phyloP scores from a whole-genome alignment of 2,797 vertebrate species.

The Semaprochilodus insignis region DNA sequence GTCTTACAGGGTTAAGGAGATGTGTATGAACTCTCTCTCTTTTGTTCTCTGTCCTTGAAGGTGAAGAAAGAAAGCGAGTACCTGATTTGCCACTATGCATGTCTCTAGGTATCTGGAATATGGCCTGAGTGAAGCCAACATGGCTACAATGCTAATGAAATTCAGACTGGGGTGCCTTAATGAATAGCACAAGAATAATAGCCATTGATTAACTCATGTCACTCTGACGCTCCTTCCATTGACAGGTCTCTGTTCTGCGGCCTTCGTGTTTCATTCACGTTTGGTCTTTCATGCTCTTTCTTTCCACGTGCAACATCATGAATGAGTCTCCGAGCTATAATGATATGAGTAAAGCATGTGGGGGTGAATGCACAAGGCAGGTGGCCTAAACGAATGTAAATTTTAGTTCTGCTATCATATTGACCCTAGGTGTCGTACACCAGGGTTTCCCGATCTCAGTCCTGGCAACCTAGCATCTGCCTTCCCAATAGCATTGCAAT shows the following conservation, averaged over 20 bases:
- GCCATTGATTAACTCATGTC: background rate
- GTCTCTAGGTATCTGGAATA: background rate
- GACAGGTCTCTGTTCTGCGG: background rate
- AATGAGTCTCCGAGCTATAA: background rate
- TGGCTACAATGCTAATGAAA: background rate
- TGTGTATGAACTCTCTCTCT: background rate
- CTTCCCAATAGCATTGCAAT: too few relatives aligned
- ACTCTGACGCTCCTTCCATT: background rate
- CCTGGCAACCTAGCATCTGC: too few relatives aligned
- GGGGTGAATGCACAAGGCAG: too few relatives aligned
- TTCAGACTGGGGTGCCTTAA: background rate
- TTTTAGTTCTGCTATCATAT: too few relatives aligned
- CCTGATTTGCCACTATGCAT: background rate
- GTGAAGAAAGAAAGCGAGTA: background rate
- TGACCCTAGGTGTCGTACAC: too few relatives aligned
- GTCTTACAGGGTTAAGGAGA: background rate
- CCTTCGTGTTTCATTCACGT: background rate
- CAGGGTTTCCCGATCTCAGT: too few relatives aligned
- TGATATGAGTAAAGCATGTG: too few relatives aligned
- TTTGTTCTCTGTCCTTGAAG: background rate
- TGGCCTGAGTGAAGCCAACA: background rate
- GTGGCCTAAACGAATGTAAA: too few relatives aligned
- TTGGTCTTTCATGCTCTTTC: background rate
- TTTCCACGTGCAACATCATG: background rate
- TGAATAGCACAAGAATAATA: background rate